Evolutionary conservation across 2,113 vertebrate species (phyloP).

Genomic region (Ptychochromis oligacanthus): DNA sequence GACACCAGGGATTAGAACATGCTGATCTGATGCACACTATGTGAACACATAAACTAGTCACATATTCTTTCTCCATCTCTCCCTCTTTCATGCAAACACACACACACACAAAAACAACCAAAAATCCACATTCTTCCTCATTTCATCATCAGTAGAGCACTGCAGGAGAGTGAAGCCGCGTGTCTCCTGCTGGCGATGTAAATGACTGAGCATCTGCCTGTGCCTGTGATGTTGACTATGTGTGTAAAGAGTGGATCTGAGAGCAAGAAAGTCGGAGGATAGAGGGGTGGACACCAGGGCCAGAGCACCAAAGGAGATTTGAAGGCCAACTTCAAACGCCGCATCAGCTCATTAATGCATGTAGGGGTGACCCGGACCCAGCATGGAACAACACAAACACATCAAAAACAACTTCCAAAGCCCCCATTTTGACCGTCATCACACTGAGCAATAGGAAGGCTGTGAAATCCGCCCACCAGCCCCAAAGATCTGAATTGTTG

Average conservation of each 20-base stretch:
- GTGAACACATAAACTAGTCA: background rate
- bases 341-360: slow-evolving; percentile 75
- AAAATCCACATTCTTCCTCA: slow-evolving; percentile 28
- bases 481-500: slow-evolving; percentile 50
- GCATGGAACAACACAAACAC: slow-evolving; percentile 58
- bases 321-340: slow-evolving; percentile 76
- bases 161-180: slow-evolving; percentile 7
- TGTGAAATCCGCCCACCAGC: slow-evolving; percentile 50
- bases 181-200: slow-evolving; percentile 47
- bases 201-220: slow-evolving; percentile 44
- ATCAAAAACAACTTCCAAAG: slow-evolving; percentile 56
- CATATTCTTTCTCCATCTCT: background rate
- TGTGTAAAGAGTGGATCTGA: slow-evolving; percentile 16
- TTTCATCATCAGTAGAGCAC: slow-evolving; percentile 36
- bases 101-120: slow-evolving; percentile 19
- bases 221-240: slow-evolving; percentile 23
- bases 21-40: background rate
- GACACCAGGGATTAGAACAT: too few species aligned
- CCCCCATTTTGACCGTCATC: slow-evolving; percentile 58
- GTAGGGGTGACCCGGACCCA: slow-evolving; percentile 59
- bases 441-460: slow-evolving; percentile 43
- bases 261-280: slow-evolving; percentile 28
- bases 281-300: slow-evolving; percentile 48
- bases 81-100: background rate
- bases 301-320: slow-evolving; percentile 66